A percentile compares a stretch with the other conserved stretches of the same genome.
Evolutionary conservation across 1,140 invertebrate genomes (phyloP).

Genomic region (Macrobrachium nipponense): DNA sequence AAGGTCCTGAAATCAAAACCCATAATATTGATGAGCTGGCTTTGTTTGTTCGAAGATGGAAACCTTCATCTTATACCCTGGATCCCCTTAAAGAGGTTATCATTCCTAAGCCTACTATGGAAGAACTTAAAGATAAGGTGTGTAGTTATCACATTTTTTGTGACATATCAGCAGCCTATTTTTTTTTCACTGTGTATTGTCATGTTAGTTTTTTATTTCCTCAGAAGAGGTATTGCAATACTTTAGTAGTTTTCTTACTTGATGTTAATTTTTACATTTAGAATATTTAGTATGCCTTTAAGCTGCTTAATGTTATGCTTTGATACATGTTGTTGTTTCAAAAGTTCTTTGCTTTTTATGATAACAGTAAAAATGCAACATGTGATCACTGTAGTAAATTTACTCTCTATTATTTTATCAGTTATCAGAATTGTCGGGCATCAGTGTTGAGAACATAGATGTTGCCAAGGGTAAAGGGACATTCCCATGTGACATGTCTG

Average conservation of each 20-base stretch:
- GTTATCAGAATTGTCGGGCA: conserved; percentile 74
- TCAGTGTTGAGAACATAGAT: conserved; percentile 75
- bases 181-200: background rate
- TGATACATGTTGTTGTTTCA: no score
- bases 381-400: background rate
- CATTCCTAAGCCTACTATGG: conserved; percentile 71
- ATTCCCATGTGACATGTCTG: conserved; percentile 74
- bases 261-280: no score
- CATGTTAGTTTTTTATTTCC: no score
- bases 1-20: conserved; percentile 68
- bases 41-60: conserved; percentile 77
- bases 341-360: background rate
- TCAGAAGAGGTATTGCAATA: no score
- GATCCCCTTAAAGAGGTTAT: conserved; percentile 77
- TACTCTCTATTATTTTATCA: conserved; percentile 65
- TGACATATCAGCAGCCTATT: background rate
- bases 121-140: conserved; percentile 57
- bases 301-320: no score
- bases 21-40: conserved; percentile 70
- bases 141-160: background rate
- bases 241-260: background rate
- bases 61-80: conserved; percentile 73
- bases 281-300: no score
- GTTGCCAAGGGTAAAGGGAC: conserved; percentile 74
- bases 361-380: no score